Evolutionary conservation across 2,113 vertebrate species (phyloP).

Genomic region (Nestor notabilis): DNA sequence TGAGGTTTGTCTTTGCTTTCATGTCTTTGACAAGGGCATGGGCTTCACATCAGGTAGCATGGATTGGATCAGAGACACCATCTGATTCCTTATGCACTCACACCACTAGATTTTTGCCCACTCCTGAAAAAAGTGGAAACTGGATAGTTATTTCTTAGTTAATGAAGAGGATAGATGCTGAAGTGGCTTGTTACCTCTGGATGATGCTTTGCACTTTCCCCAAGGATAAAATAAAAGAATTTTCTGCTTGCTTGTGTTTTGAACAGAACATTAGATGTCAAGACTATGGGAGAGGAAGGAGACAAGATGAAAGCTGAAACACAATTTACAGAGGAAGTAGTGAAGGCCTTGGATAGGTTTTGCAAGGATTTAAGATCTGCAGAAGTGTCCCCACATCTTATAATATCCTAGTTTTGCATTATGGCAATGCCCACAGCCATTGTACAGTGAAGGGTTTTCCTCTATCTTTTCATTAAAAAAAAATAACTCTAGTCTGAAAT

Average conservation of each 20-base stretch:
- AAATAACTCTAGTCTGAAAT: not conserved
- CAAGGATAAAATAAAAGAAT: conserved; percentile 46
- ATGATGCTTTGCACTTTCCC: conserved; percentile 11
- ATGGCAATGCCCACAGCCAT: not conserved
- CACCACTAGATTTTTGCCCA: not conserved
- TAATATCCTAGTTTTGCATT: not conserved
- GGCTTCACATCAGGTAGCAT: not conserved
- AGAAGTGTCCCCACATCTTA: not conserved
- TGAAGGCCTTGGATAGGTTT: conserved; percentile 15
- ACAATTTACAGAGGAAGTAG: conserved; percentile 32
- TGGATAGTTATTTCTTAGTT: not conserved
- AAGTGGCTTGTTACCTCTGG: not conserved
- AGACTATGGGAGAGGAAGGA: not conserved
- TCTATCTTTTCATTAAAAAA: not conserved
- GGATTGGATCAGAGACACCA: not conserved
- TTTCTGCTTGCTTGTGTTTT: conserved; percentile 26
- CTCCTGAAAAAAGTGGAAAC: not conserved
- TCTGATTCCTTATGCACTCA: not conserved
- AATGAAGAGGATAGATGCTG: not conserved
- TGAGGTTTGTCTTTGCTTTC: not conserved
- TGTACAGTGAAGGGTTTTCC: not conserved
- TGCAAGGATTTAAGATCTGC: not conserved
- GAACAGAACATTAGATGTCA: conserved; percentile 23
- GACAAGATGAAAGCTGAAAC: conserved; percentile 28
- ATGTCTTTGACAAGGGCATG: not conserved